Evolutionary conservation across 2,888 invertebrate species (phyloP), one percentile per base, ranked within the genome.

Genomic region (Melieria picta): DNA sequence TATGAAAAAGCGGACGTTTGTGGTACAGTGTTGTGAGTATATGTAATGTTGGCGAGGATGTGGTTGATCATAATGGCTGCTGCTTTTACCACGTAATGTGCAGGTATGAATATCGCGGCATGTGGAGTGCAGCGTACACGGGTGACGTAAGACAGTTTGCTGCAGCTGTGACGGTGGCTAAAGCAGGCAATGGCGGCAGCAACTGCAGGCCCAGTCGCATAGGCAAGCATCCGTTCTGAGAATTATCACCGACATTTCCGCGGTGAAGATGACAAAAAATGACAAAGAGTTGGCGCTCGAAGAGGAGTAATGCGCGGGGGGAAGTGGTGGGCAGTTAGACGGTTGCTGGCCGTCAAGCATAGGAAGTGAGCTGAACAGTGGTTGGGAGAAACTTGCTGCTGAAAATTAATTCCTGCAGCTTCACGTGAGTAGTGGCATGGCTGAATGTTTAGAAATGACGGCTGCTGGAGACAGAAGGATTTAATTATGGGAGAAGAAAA

Each of bases 231-330:
- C 78, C 78, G 76, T 66, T 74, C 68, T 74, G 70, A 76, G 77
- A 76, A 77, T 77, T 79, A 77, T 76, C 76, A 77, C 76, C 74
- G 76, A 76, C 78, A 77, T 77, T 75, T 77, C 77, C 77, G 78
- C 74, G 65, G 63, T 60, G 74, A 70, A 72, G 69, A 76, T 72
- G 71, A 72, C 72, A 67, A 67, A 71, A 70, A 67, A 61, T 73
- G 66, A 73, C 70, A 73, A 70, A 73, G 70, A 66, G 60, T 61
- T 47, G 58, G 67, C 7, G 67, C 50, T 4, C 13, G 47, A 13
- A 13, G 5, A 10, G 13, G 46, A 43, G 10, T 11, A 9, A 46
- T 60, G 60, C 11, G 30, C 30, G 30, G 30, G 30, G 3, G 60
- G 67, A 67, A 67, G 42, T 67, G 67, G 60, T 47, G 30, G 30